A percentile compares a stretch with the other conserved stretches of the same genome.
phyloP scores from a whole-genome alignment of 2,113 vertebrate species.

The Nanorana parkeri region DNA sequence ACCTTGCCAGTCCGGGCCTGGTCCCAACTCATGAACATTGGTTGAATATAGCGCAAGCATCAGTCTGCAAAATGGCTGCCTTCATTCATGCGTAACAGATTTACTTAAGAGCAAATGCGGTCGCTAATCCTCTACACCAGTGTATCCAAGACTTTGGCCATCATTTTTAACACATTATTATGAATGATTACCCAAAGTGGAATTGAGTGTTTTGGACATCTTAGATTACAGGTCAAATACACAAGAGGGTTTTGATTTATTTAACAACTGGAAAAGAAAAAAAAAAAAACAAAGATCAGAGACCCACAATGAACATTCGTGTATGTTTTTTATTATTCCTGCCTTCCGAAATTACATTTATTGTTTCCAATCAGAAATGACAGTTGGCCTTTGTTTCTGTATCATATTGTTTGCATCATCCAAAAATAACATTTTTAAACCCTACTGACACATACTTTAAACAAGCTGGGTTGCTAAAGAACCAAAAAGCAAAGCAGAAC shows the following conservation, averaged over 20 bases:
- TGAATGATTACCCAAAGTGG: conserved; percentile 55
- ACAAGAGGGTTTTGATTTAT: conserved; percentile 68
- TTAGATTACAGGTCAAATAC: conserved; percentile 67
- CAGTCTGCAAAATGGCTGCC: too few species aligned
- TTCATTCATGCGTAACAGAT: too few species aligned
- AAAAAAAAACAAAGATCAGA: conserved; percentile 63
- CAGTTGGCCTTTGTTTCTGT: conserved; percentile 64
- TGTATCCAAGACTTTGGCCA: conserved; percentile 59
- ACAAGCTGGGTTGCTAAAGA: conserved; percentile 59
- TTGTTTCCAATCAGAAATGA: conserved; percentile 69
- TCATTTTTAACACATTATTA: conserved; percentile 55
- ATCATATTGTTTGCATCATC: conserved; percentile 59
- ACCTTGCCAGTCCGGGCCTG: too few species aligned
- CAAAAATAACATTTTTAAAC: conserved; percentile 66
- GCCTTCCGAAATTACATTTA: conserved; percentile 65
- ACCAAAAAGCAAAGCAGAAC: conserved; percentile 58
- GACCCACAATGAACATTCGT: conserved; percentile 61
- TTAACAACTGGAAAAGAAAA: conserved; percentile 59
- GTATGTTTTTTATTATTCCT: conserved; percentile 67
- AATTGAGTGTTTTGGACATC: conserved; percentile 64
- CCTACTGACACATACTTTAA: conserved; percentile 58
- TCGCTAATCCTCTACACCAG: conserved; percentile 15
- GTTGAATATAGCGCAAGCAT: too few species aligned
- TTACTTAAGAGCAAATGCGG: background rate
- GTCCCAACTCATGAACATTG: too few species aligned